Evolutionary conservation across 2,113 vertebrate species (phyloP).

Genomic region (Otolemur garnettii): DNA sequence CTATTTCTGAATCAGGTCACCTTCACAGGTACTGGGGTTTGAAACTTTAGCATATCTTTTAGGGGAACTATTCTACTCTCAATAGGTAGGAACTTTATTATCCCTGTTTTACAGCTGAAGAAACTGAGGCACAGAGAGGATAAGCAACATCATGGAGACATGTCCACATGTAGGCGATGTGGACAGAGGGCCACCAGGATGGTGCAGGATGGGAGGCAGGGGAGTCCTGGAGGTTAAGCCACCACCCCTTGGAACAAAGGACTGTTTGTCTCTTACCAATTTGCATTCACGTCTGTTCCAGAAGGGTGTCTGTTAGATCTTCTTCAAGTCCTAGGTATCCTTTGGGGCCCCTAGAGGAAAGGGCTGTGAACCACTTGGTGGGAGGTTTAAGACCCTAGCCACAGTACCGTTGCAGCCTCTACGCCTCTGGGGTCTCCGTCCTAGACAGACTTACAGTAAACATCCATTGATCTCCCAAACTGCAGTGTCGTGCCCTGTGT

Average conservation of each 20-base stretch:
- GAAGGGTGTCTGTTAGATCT: neutral
- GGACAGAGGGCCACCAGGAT: neutral
- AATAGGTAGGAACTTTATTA: neutral
- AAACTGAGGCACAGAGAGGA: neutral
- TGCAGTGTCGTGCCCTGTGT: too few relatives aligned
- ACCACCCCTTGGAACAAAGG: neutral
- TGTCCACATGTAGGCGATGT: fast-evolving
- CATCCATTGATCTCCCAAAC: neutral
- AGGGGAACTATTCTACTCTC: neutral
- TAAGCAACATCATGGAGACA: too few relatives aligned
- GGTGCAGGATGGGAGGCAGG: fast-evolving
- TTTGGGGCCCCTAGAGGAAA: neutral
- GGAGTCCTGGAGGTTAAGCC: neutral
- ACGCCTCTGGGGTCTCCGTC: neutral
- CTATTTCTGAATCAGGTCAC: neutral
- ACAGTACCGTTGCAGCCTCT: too few relatives aligned
- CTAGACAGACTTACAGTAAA: neutral
- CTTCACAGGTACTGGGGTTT: neutral
- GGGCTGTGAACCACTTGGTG: neutral
- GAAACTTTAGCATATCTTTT: neutral
- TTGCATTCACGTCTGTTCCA: neutral
- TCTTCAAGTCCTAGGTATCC: neutral
- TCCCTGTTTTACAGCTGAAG: neutral
- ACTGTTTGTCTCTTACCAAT: neutral
- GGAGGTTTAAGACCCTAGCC: neutral